Conservation (phyloP, 2,888 invertebrate species). For the Penaeus monodon region DNA sequence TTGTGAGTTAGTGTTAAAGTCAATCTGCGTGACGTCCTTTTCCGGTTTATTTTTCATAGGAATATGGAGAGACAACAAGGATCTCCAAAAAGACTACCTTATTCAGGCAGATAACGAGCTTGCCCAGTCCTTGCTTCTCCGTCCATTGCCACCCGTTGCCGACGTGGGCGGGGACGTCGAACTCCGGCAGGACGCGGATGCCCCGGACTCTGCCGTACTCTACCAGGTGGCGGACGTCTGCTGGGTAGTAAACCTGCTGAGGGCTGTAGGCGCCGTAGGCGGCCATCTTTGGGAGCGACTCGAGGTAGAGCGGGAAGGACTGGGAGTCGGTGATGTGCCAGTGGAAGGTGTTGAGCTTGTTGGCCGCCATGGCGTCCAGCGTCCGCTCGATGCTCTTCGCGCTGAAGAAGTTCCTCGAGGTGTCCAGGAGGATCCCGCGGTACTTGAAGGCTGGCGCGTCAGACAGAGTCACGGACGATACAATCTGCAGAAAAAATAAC, state of each 20-base stretch:
- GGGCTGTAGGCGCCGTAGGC: slow-evolving; percentile 63
- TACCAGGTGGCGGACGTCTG: slow-evolving; percentile 80
- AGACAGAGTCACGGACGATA: slow-evolving; percentile 28
- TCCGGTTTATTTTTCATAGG: no score
- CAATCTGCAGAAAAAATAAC: slow-evolving; percentile 32
- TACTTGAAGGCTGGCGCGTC: slow-evolving; percentile 74
- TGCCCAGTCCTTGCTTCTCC: slow-evolving; percentile 79
- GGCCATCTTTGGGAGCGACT: slow-evolving; percentile 66
- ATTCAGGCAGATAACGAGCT: slow-evolving; percentile 85
- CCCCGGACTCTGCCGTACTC: slow-evolving; percentile 84
- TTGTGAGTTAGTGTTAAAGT: no score
- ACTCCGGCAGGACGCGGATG: slow-evolving; percentile 89
- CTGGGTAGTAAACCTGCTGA: slow-evolving; percentile 78
- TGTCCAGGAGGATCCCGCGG: slow-evolving; percentile 74
- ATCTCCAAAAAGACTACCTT: slow-evolving; percentile 69
- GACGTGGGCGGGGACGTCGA: slow-evolving; percentile 92
- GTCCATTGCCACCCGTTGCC: slow-evolving; percentile 92
- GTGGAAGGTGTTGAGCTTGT: slow-evolving; percentile 72
- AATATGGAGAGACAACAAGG: no score
- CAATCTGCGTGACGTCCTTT: no score
- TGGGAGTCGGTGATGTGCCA: slow-evolving; percentile 73
- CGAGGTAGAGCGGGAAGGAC: slow-evolving; percentile 73
- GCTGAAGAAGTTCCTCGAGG: slow-evolving; percentile 70
- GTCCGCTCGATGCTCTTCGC: slow-evolving; percentile 54
- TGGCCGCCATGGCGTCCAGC: slow-evolving; percentile 63